phyloP scores from a whole-genome alignment of 2,113 vertebrate species.

The Falcunculus frontatus region DNA sequence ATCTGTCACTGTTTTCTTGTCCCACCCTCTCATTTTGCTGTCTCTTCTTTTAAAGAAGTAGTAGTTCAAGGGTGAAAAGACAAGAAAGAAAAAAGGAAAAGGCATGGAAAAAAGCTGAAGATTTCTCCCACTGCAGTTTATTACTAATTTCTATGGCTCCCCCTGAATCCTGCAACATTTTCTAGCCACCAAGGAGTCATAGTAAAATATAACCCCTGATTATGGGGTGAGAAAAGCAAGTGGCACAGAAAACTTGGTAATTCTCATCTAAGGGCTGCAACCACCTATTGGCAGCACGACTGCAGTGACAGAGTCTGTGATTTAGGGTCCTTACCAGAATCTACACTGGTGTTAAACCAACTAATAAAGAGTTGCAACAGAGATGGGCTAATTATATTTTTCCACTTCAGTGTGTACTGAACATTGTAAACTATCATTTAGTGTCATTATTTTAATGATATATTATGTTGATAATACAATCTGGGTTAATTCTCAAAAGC shows the following conservation, averaged over 20 bases:
- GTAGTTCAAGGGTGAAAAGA: slow-evolving; percentile 15
- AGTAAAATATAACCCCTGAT: neutral
- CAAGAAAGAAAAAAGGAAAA: neutral
- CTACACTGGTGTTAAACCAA: slow-evolving; percentile 31
- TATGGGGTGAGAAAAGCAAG: slow-evolving; percentile 1
- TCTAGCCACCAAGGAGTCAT: neutral
- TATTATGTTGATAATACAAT: slow-evolving; percentile 64
- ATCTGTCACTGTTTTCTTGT: neutral
- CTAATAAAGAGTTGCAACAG: slow-evolving; percentile 48
- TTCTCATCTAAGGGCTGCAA: neutral
- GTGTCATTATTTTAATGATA: slow-evolving; percentile 70
- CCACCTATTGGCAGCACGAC: neutral
- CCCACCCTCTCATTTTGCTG: neutral
- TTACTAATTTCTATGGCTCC: neutral
- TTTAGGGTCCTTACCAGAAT: slow-evolving; percentile 5
- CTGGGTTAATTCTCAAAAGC: slow-evolving; percentile 55
- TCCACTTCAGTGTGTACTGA: slow-evolving; percentile 60
- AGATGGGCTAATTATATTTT: slow-evolving; percentile 67
- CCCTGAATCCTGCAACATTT: neutral
- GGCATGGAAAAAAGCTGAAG: neutral
- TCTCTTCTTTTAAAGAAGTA: neutral
- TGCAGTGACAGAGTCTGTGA: neutral
- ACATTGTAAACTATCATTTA: slow-evolving; percentile 65
- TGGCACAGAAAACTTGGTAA: neutral
- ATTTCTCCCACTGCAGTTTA: neutral